phyloP scores from a whole-genome alignment of 2,113 vertebrate species.

The Cyprinodon brontotheroides region DNA sequence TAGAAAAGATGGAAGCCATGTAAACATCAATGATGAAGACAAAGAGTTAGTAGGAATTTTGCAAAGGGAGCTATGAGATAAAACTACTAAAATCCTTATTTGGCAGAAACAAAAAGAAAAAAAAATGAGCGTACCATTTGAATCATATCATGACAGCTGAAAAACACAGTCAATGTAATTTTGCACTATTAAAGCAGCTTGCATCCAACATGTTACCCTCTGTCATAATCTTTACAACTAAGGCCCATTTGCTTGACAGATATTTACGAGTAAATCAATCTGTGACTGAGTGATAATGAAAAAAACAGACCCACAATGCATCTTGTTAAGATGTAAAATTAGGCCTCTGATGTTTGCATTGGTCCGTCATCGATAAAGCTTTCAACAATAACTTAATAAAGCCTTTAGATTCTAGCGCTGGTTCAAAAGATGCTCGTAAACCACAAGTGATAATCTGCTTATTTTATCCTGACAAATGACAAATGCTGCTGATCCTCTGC shows the following conservation, averaged over 20 bases:
- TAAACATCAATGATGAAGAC: not conserved
- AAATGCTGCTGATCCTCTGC: conserved; percentile 61
- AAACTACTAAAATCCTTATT: not conserved
- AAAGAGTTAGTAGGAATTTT: not conserved
- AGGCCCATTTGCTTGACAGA: not conserved
- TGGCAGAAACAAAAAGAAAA: too few relatives aligned
- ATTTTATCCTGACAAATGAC: conserved; percentile 40
- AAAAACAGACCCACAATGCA: conserved; percentile 10
- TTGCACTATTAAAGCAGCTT: not conserved
- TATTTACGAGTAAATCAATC: not conserved
- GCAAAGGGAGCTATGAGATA: not conserved
- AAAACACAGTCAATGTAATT: not conserved
- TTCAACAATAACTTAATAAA: conserved; percentile 1
- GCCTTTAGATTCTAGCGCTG: not conserved
- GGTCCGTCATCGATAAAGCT: not conserved
- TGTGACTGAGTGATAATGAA: not conserved
- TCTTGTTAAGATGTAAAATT: conserved; percentile 21
- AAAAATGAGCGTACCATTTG: not conserved
- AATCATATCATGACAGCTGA: not conserved
- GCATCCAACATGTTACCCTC: not conserved
- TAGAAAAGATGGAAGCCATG: too few relatives aligned
- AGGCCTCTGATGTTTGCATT: conserved; percentile 17
- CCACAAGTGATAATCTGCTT: conserved; percentile 26
- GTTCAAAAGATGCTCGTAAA: conserved; percentile 10
- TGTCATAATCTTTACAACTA: not conserved